phyloP scores from a whole-genome alignment of 2,113 vertebrate genomes.

The Carassius auratus region DNA sequence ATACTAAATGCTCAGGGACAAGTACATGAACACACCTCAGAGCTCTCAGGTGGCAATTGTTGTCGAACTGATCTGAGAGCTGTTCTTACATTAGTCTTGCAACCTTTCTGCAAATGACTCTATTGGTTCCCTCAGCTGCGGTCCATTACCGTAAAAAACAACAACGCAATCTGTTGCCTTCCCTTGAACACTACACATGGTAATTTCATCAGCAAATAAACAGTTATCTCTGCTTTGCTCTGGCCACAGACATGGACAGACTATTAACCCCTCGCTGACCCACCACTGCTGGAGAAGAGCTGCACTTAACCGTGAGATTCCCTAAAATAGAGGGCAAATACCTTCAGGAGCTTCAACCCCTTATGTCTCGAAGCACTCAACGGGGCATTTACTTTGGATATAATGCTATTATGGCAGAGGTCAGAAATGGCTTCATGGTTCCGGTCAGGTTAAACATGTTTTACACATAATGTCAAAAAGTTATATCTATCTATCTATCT shows the following conservation, averaged over 20 bases:
- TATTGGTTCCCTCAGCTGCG: slow-evolving; percentile 58
- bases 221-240: slow-evolving; percentile 57
- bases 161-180: slow-evolving; percentile 50
- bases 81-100: slow-evolving; percentile 56
- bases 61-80: slow-evolving; percentile 57
- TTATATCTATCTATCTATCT: not conserved
- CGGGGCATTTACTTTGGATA: slow-evolving; percentile 38
- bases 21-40: not conserved
- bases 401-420: slow-evolving; percentile 9
- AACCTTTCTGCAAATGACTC: slow-evolving; percentile 56
- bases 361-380: slow-evolving; percentile 12
- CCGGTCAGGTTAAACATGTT: not conserved
- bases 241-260: slow-evolving; percentile 55
- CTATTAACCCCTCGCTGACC: slow-evolving; percentile 68
- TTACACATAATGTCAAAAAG: not conserved
- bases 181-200: slow-evolving; percentile 53
- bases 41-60: not conserved
- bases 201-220: slow-evolving; percentile 71
- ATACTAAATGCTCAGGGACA: slow-evolving; percentile 20
- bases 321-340: slow-evolving; percentile 46
- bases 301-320: slow-evolving; percentile 50
- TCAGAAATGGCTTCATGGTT: not conserved
- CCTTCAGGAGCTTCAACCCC: slow-evolving; percentile 35
- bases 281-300: slow-evolving; percentile 29
- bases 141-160: slow-evolving; percentile 64